Evolutionary conservation across 2,113 vertebrate species (phyloP), one percentile per base, ranked within the genome.

Genomic region (Petrocephalus microphthalmus): DNA sequence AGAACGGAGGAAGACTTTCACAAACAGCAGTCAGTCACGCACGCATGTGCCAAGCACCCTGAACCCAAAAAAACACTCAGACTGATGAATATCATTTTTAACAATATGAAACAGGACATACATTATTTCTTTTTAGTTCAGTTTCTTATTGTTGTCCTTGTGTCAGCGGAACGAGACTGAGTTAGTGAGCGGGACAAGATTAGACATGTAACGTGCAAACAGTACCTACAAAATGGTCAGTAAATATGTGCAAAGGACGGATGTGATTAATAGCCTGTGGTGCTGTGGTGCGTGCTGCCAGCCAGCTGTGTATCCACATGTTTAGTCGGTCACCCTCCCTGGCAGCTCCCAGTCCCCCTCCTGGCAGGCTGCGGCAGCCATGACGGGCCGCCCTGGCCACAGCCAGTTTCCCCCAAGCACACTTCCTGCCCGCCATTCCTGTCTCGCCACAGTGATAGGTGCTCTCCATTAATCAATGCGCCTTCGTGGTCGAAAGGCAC

Each of bases 371-470:
- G 11, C 7, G 60, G 86, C 7, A 15, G 10, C 22, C 86, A 0
- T 17, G 37, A 13, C 19, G 15, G 6, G 25, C 25, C 6, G 2
- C 25, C 52, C 84, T n/a, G 5, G 2, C 20, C 22, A 10, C 19
- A 47, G 86, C 5, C 11, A 37, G 86, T 45, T 29, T 74, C 45
- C 60, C 71, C 64, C 64, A 67, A 25, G 56, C 86, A 15, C 64
- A 74, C 87, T 52, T 87, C 87, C 87, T 78, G 2, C 47, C 47
- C 29, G 29, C 45, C 3, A 87, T 53, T 87, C 25, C 87, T 74
- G 64, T 78, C 60, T 53, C 47, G 17, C 71, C 87, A 51, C 10
- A 7, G n/a, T 37, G 13, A 17, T n/a, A 53, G 47, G 84, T 85
- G 49, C 45, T 87, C 45, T 87, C 86, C 60, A 86, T 57, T 53